Conservation (phyloP, 2,113 vertebrate species). For the Glaucidium brasilianum region DNA sequence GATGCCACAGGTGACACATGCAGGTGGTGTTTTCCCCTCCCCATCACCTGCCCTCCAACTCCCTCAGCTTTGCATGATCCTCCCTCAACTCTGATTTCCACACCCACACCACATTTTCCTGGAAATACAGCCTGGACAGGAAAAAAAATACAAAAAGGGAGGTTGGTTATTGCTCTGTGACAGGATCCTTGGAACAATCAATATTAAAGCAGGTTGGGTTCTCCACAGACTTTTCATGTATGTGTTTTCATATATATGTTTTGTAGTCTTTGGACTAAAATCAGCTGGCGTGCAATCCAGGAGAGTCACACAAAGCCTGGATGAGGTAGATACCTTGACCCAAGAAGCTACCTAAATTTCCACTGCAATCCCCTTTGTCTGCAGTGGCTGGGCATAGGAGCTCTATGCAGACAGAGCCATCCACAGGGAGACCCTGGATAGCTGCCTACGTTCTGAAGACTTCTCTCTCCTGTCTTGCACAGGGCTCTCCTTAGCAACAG, state of each 20-base stretch:
- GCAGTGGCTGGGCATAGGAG: background rate
- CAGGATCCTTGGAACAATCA: background rate
- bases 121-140: background rate
- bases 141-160: background rate
- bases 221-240: background rate
- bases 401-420: background rate
- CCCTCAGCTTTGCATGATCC: background rate
- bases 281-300: background rate
- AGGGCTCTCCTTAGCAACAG: conserved; percentile 13
- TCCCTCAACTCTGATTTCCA: background rate
- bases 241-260: background rate
- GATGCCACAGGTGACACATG: background rate
- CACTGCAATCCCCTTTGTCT: background rate
- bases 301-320: background rate
- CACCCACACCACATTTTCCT: background rate
- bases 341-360: background rate
- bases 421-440: background rate
- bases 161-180: background rate
- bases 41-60: background rate
- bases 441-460: background rate
- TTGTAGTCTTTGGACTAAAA: background rate
- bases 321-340: background rate
- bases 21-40: background rate
- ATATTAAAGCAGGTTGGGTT: background rate
- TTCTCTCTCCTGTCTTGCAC: background rate